Evolutionary conservation across 2,888 invertebrate species (phyloP).

Genomic region (Diplolepis rosae): DNA sequence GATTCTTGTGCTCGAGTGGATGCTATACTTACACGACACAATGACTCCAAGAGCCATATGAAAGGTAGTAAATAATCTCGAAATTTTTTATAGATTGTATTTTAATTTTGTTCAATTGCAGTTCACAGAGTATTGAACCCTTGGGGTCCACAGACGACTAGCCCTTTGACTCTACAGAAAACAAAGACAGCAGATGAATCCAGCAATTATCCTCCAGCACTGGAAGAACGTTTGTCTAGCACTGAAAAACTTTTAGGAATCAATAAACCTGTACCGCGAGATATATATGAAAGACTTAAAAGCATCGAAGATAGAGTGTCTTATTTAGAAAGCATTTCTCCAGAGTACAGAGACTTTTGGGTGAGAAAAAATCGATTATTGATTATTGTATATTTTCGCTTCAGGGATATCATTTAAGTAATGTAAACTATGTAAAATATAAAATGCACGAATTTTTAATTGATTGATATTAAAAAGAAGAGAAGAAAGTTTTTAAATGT

Average conservation of each 20-base stretch:
- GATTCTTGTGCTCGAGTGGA: slow-evolving; percentile 85
- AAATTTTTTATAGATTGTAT: background rate
- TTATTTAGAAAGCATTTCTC: slow-evolving; percentile 84
- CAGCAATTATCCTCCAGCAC: slow-evolving; percentile 72
- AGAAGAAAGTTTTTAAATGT: background rate
- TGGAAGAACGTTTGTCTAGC: slow-evolving; percentile 81
- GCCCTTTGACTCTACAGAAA: slow-evolving; percentile 46
- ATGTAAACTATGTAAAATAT: too few relatives aligned
- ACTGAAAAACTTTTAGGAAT: slow-evolving; percentile 80
- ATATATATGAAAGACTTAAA: slow-evolving; percentile 83
- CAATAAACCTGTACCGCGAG: slow-evolving; percentile 76
- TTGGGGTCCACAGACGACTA: slow-evolving; percentile 81
- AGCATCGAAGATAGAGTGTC: slow-evolving; percentile 84
- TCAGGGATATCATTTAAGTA: background rate
- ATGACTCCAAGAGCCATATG: slow-evolving; percentile 86
- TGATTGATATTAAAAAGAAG: too few relatives aligned
- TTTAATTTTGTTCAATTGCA: slow-evolving; percentile 65
- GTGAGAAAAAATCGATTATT: slow-evolving; percentile 68
- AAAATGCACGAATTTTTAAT: too few relatives aligned
- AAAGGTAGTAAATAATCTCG: slow-evolving; percentile 77
- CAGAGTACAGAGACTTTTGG: slow-evolving; percentile 85
- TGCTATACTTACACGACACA: slow-evolving; percentile 82
- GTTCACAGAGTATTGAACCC: slow-evolving; percentile 83
- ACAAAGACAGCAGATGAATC: slow-evolving; percentile 38
- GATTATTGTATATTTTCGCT: too few relatives aligned